phyloP scores from a whole-genome alignment of 53 echinoderm and acorn worm species.

The Actinopyga echinites region DNA sequence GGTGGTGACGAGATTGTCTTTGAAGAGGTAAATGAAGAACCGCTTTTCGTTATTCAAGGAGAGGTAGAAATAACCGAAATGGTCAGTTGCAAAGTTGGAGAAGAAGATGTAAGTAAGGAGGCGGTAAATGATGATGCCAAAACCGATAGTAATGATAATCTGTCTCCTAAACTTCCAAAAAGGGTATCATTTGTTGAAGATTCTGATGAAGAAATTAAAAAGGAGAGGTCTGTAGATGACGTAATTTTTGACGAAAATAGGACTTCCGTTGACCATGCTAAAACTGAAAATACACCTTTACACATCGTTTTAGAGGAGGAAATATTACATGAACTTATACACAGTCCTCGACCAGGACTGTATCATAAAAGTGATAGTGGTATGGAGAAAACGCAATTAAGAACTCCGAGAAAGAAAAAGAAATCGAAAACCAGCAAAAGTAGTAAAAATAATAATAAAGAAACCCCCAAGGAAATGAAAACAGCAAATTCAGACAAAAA shows the following conservation, averaged over 20 bases:
- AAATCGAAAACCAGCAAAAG: constrained; percentile 8
- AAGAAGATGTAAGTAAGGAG: constrained; percentile 41
- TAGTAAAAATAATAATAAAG: background rate
- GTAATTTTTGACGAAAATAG: background rate
- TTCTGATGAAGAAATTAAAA: constrained; percentile 29
- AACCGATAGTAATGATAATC: constrained; percentile 4
- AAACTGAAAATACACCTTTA: constrained; percentile 1
- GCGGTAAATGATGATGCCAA: constrained; percentile 1
- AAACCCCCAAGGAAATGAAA: constrained; percentile 5
- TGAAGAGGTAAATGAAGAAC: background rate
- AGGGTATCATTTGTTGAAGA: constrained; percentile 52
- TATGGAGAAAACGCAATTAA: background rate
- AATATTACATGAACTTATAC: constrained; percentile 62
- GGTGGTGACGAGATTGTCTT: background rate
- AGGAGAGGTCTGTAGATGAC: constrained; percentile 14
- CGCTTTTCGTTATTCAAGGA: background rate
- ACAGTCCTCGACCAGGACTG: constrained; percentile 63
- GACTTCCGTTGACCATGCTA: background rate
- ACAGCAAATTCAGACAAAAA: no score
- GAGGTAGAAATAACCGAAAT: constrained; percentile 14
- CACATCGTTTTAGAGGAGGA: constrained; percentile 58
- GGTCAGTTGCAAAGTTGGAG: background rate
- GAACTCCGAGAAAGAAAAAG: background rate
- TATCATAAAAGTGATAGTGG: background rate
- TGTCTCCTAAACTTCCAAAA: constrained; percentile 19